These are phyloP conservation scores for Calyptomena viridis DNA, from an alignment of 2,113 vertebrate species.

Conservation along the genomic window DNA sequence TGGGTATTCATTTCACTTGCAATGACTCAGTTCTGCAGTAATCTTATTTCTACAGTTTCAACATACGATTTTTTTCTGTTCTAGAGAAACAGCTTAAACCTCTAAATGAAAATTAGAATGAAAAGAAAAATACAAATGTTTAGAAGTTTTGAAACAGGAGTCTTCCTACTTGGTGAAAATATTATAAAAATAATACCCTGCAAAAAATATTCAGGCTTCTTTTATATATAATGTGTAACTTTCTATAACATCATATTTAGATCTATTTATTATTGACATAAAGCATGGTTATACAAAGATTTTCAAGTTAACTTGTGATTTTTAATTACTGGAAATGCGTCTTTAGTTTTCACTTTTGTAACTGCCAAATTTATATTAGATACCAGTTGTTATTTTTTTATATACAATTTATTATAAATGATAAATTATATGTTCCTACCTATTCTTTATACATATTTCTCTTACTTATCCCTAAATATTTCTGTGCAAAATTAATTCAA, in stretches of 20 bases:
- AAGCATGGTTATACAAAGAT: neutral
- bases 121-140: neutral
- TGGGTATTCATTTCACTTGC: neutral
- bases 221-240: neutral
- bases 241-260: neutral
- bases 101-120: neutral
- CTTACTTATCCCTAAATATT: neutral
- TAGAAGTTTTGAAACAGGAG: neutral
- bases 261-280: neutral
- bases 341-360: neutral
- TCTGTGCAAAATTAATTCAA: neutral
- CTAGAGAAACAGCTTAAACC: neutral
- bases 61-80: neutral
- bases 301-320: neutral
- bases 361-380: neutral
- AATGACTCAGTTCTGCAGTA: neutral
- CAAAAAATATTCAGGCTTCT: neutral
- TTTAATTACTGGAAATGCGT: neutral
- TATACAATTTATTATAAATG: neutral
- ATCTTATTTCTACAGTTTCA: conserved; percentile 13
- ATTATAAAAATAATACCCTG: neutral
- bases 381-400: neutral
- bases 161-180: neutral
- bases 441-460: neutral
- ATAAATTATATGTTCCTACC: neutral